A percentile compares a stretch with the other conserved stretches of the same genome.
Evolutionary conservation across 2,797 vertebrate species (phyloP).

Genomic region (Columba guinea): DNA sequence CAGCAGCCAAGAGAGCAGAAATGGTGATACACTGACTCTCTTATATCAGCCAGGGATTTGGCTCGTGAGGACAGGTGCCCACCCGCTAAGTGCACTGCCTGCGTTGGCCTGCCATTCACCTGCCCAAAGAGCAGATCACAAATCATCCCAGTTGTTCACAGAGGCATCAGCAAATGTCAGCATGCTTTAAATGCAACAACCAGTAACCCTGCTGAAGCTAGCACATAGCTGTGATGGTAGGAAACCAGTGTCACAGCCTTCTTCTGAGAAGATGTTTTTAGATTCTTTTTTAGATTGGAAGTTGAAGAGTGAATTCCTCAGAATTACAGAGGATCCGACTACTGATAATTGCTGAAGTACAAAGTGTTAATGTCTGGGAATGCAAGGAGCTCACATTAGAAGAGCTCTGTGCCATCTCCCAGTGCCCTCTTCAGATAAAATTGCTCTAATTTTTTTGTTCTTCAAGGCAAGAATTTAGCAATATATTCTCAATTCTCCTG

Average conservation of each 20-base stretch:
- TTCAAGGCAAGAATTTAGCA: not conserved
- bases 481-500: not conserved
- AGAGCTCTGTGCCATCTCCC: not conserved
- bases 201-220: constrained; percentile 36
- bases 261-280: not conserved
- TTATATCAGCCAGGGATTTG: not conserved
- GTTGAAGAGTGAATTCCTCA: not conserved
- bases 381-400: not conserved
- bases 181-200: not conserved
- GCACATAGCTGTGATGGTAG: constrained; percentile 54
- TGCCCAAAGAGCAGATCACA: constrained; percentile 45
- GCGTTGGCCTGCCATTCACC: not conserved
- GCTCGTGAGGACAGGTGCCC: not conserved
- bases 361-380: not conserved
- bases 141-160: constrained; percentile 62
- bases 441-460: not conserved
- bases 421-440: not conserved
- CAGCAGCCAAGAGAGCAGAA: constrained; percentile 20
- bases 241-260: constrained; percentile 27
- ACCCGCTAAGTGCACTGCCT: not conserved
- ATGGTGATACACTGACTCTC: not conserved
- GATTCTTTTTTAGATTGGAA: not conserved
- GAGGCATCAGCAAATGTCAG: constrained; percentile 67
- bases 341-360: not conserved
- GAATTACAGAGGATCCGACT: not conserved